A percentile compares a stretch with the other conserved stretches of the same genome.
These are phyloP conservation scores for Chaunax sp. DNA, from an alignment of 2,797 vertebrate genomes.

Conservation along the genomic window DNA sequence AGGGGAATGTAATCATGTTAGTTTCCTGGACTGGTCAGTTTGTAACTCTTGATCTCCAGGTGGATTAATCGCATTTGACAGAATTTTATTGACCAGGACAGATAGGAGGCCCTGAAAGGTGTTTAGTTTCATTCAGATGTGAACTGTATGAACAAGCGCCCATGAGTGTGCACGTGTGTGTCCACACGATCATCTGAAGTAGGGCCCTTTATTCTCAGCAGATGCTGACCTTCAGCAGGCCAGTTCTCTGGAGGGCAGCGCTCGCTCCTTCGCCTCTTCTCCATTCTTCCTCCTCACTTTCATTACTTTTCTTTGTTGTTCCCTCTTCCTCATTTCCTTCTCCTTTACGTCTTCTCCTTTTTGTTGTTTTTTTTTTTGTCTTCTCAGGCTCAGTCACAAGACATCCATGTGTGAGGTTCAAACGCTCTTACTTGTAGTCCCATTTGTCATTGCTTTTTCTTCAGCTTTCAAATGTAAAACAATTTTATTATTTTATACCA, in stretches of 20 bases:
- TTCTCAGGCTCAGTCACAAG: slow-evolving; percentile 28
- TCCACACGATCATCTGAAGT: slow-evolving; percentile 37
- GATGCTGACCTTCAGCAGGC: slow-evolving; percentile 76
- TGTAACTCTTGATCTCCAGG: slow-evolving; percentile 70
- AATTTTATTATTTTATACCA: background rate
- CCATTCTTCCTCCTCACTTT: background rate
- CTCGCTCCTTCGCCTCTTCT: slow-evolving; percentile 54
- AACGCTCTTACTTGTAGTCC: slow-evolving; percentile 16
- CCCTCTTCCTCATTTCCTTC: slow-evolving; percentile 35
- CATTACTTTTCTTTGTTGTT: slow-evolving; percentile 34
- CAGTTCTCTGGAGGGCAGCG: slow-evolving; percentile 67
- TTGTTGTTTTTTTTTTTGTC: slow-evolving; percentile 46
- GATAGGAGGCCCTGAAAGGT: slow-evolving; percentile 62
- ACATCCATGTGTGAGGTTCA: slow-evolving; percentile 31
- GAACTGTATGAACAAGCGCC: slow-evolving; percentile 52
- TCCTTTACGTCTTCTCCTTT: slow-evolving; percentile 17
- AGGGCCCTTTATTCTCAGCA: slow-evolving; percentile 70
- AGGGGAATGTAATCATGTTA: slow-evolving; percentile 70
- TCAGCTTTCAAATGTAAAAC: slow-evolving; percentile 24
- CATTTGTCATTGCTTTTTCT: slow-evolving; percentile 35
- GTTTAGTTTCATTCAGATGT: slow-evolving; percentile 69
- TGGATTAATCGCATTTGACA: slow-evolving; percentile 70
- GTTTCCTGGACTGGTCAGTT: slow-evolving; percentile 66
- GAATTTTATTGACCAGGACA: slow-evolving; percentile 79
- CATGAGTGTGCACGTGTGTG: background rate